Evolutionary conservation across 1,140 invertebrate species (phyloP).

Genomic region (Drosophila fuyamai): DNA sequence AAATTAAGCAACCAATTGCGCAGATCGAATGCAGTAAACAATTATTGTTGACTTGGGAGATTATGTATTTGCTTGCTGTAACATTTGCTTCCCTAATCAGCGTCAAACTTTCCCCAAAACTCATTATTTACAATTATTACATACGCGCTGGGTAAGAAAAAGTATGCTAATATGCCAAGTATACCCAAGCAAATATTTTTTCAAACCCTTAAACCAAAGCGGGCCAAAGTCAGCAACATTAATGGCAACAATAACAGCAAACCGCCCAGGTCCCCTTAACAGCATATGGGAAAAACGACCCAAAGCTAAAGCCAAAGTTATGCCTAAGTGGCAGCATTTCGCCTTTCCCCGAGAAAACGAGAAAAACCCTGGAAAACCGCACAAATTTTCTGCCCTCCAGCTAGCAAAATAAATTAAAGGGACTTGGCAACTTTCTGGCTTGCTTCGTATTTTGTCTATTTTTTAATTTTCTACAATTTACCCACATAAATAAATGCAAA

Average conservation of each 20-base stretch:
- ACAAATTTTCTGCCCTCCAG: slow-evolving; percentile 44
- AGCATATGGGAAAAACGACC: slow-evolving; percentile 45
- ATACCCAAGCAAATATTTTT: slow-evolving; percentile 48
- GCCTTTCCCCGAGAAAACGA: background rate
- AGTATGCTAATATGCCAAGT: slow-evolving; percentile 46
- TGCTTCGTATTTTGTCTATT: slow-evolving; percentile 32
- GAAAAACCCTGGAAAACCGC: slow-evolving; percentile 17
- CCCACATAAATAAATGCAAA: slow-evolving; percentile 47
- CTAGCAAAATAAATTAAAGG: slow-evolving; percentile 74
- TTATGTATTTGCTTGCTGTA: background rate
- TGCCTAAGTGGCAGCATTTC: slow-evolving; percentile 50
- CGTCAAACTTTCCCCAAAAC: slow-evolving; percentile 5
- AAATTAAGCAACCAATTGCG: slow-evolving; percentile 56
- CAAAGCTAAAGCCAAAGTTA: slow-evolving; percentile 63
- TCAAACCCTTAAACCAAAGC: slow-evolving; percentile 38
- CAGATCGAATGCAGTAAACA: slow-evolving; percentile 24
- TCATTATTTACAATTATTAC: slow-evolving; percentile 35
- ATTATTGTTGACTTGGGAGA: slow-evolving; percentile 14
- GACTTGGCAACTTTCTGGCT: slow-evolving; percentile 42
- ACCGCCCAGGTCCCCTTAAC: background rate
- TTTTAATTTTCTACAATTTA: slow-evolving; percentile 62
- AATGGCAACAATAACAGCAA: slow-evolving; percentile 53
- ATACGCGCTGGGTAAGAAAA: background rate
- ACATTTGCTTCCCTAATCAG: slow-evolving; percentile 26
- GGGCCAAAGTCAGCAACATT: slow-evolving; percentile 59